These are phyloP conservation scores for Sphaeramia orbicularis DNA, from an alignment of 2,797 vertebrate genomes.

Conservation along the genomic window DNA sequence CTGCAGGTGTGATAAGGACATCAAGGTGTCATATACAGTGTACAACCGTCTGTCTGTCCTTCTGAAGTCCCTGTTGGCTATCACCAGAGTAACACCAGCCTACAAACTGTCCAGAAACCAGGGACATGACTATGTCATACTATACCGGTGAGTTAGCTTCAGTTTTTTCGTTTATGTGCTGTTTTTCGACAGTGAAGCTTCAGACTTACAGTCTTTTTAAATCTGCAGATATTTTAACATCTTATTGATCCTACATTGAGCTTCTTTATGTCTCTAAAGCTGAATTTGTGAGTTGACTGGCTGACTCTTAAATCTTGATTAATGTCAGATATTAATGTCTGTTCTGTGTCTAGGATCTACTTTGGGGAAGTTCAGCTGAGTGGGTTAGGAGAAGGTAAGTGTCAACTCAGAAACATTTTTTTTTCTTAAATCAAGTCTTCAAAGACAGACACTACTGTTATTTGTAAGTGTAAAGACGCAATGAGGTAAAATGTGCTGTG, in stretches of 20 bases:
- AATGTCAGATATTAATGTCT: neutral
- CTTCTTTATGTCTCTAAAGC: no score
- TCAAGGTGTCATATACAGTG: conserved; percentile 98
- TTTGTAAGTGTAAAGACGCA: no score
- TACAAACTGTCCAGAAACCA: conserved; percentile 98
- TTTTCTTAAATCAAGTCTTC: no score
- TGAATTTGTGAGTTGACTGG: no score
- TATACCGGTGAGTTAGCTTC: conserved; percentile 90
- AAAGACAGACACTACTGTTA: no score
- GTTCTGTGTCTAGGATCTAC: conserved; percentile 89
- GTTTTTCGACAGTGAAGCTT: no score
- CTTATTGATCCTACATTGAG: no score
- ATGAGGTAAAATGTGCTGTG: no score
- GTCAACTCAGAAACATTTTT: neutral
- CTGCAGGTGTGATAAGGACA: conserved; percentile 96
- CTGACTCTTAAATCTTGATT: no score
- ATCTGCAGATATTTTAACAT: no score
- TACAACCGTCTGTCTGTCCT: conserved; percentile 97
- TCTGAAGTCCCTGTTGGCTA: conserved; percentile 96
- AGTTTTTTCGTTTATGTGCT: neutral
- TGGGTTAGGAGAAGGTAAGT: conserved; percentile 96
- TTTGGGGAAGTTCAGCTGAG: conserved; percentile 97
- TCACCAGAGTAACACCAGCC: conserved; percentile 97
- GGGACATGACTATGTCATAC: conserved; percentile 98
- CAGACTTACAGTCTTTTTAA: no score